A percentile compares a stretch with the other conserved stretches of the same genome.
Evolutionary conservation across 2,113 vertebrate species (phyloP).

Genomic region (Bettongia penicillata): DNA sequence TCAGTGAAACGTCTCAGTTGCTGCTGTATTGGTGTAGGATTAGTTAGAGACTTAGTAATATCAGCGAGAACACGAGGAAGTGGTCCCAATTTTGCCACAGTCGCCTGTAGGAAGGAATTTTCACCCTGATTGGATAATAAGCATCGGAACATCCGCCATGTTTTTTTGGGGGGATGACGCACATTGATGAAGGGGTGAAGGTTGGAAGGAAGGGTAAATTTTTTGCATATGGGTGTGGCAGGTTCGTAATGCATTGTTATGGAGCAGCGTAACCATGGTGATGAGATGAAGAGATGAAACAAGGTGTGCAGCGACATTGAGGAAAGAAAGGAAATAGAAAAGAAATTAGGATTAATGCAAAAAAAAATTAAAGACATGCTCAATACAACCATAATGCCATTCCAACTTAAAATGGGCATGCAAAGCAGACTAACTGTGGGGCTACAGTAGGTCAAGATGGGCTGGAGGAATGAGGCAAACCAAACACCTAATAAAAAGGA

Average conservation of each 20-base stretch:
- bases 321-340: constrained; percentile 91
- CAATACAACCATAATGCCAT: constrained; percentile 88
- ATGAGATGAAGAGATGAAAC: constrained; percentile 88
- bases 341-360: constrained; percentile 91
- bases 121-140: constrained; percentile 95
- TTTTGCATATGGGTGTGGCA: constrained; percentile 85
- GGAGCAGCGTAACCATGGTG: constrained; percentile 90
- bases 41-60: constrained; percentile 91
- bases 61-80: constrained; percentile 96
- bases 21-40: constrained; percentile 91
- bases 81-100: constrained; percentile 95
- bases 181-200: constrained; percentile 84
- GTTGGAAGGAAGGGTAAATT: constrained; percentile 86
- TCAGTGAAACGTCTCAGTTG: constrained; percentile 90
- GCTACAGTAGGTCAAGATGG: constrained; percentile 47
- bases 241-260: constrained; percentile 91
- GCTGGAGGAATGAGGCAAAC: constrained; percentile 69
- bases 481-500: constrained; percentile 75
- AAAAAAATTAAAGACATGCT: constrained; percentile 89
- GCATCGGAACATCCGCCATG: constrained; percentile 85
- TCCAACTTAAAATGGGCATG: constrained; percentile 89
- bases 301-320: constrained; percentile 84
- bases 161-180: constrained; percentile 80
- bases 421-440: constrained; percentile 84
- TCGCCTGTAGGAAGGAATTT: constrained; percentile 99